These are phyloP conservation scores for Pseudorhiza aurosa DNA, from an alignment of 30 jellyfish, hydroid and myxozoan species.

Conservation along the genomic window DNA sequence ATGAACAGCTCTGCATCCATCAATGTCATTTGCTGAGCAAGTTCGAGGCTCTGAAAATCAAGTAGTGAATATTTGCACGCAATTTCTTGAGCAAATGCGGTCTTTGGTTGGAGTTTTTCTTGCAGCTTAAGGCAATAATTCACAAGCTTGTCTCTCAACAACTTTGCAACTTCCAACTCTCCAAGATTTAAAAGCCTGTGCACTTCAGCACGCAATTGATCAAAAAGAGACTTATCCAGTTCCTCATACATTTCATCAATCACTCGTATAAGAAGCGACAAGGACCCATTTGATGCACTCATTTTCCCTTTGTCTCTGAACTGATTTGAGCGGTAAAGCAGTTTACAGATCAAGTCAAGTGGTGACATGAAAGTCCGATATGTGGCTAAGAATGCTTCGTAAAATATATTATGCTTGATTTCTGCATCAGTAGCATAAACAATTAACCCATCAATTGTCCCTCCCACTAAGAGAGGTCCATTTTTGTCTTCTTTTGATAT, in stretches of 20 bases:
- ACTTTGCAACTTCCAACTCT: slow-evolving; percentile 81
- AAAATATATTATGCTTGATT: slow-evolving; percentile 57
- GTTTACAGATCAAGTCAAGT: slow-evolving; percentile 82
- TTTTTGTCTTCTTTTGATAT: slow-evolving; percentile 86
- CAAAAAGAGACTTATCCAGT: slow-evolving; percentile 94
- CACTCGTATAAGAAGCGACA: slow-evolving; percentile 77
- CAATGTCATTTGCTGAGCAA: slow-evolving; percentile 95
- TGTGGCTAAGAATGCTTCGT: slow-evolving; percentile 95
- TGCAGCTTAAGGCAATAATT: slow-evolving; percentile 89
- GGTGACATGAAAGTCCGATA: slow-evolving; percentile 96
- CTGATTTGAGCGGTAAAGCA: slow-evolving; percentile 90
- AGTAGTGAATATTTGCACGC: slow-evolving; percentile 54
- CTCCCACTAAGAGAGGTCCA: slow-evolving; percentile 93
- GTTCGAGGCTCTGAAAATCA: slow-evolving; percentile 85
- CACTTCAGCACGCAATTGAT: slow-evolving; percentile 92
- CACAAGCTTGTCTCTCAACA: slow-evolving; percentile 89
- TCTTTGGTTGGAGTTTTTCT: slow-evolving; percentile 68
- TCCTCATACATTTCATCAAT: slow-evolving; percentile 97
- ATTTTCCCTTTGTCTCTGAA: slow-evolving; percentile 85
- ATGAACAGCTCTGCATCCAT: slow-evolving; percentile 88
- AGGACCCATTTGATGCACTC: slow-evolving; percentile 72
- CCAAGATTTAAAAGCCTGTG: slow-evolving; percentile 92
- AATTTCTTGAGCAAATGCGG: slow-evolving; percentile 33
- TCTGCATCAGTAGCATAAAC: slow-evolving; percentile 85
- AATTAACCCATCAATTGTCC: slow-evolving; percentile 90